Percentiles rank a stretch among this genome's conserved stretches.
These are phyloP conservation scores for Perithous albicinctus DNA, from an alignment of 2,888 invertebrate genomes.

Conservation along the genomic window DNA sequence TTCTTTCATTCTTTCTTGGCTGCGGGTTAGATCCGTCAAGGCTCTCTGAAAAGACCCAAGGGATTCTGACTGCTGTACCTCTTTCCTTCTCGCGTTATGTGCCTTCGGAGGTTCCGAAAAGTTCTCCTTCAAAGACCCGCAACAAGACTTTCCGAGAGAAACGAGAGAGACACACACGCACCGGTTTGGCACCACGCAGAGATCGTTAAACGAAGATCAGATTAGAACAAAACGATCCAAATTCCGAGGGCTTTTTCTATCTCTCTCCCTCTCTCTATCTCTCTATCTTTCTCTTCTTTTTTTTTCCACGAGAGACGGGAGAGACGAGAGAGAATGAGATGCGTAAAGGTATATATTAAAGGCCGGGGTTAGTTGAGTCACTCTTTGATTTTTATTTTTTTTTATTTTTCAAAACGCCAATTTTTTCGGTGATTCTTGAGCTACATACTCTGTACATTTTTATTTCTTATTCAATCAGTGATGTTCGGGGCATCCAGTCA, in stretches of 20 bases:
- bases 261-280: not conserved
- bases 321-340: slow-evolving; percentile 29
- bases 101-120: slow-evolving; percentile 44
- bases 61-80: slow-evolving; percentile 52
- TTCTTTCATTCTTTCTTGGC: slow-evolving; percentile 44
- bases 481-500: too few species aligned
- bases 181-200: slow-evolving; percentile 72
- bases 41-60: slow-evolving; percentile 52
- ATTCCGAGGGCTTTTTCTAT: slow-evolving; percentile 58
- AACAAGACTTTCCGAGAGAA: slow-evolving; percentile 23
- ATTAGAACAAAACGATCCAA: slow-evolving; percentile 73
- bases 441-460: too few species aligned
- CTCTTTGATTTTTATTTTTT: too few species aligned
- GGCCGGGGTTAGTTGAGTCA: too few species aligned
- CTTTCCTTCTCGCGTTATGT: slow-evolving; percentile 30
- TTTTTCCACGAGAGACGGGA: slow-evolving; percentile 35
- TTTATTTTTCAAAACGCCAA: too few species aligned
- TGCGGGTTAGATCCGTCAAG: slow-evolving; percentile 62
- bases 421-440: too few species aligned
- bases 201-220: slow-evolving; percentile 73
- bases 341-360: slow-evolving; percentile 41
- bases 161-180: slow-evolving; percentile 52
- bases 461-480: too few species aligned
- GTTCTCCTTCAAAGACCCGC: slow-evolving; percentile 42
- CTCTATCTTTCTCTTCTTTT: not conserved